phyloP scores from a whole-genome alignment of 2,113 vertebrate species.

The Scalopus aquaticus region DNA sequence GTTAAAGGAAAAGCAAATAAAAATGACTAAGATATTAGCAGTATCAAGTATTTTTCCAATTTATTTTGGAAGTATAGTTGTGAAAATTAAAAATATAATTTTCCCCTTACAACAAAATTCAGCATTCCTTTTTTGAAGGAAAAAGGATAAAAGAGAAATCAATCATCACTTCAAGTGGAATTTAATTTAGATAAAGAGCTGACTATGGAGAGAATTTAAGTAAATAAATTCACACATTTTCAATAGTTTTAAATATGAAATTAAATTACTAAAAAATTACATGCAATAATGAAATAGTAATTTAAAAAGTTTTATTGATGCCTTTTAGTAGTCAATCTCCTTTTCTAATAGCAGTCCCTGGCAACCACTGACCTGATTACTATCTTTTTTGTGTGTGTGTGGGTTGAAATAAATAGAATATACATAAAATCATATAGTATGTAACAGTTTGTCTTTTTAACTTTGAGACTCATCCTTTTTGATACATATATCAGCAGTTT shows the following conservation, averaged over 20 bases:
- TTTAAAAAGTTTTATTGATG: background rate
- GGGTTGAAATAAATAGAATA: background rate
- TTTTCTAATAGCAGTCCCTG: background rate
- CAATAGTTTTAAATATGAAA: background rate
- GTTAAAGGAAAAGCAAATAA: background rate
- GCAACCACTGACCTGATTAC: background rate
- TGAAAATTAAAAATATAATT: slow-evolving; percentile 10
- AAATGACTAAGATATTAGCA: background rate
- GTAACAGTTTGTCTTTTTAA: background rate
- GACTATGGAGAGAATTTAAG: slow-evolving; percentile 19
- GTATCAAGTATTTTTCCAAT: background rate
- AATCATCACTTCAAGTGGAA: background rate
- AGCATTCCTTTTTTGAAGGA: background rate
- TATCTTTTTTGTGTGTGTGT: background rate
- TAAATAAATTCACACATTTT: background rate
- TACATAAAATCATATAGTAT: background rate
- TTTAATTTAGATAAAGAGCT: slow-evolving; percentile 35
- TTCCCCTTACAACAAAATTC: background rate
- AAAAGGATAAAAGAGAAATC: background rate
- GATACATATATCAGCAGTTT: background rate
- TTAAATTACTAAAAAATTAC: background rate
- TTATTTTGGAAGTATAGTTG: slow-evolving; percentile 47
- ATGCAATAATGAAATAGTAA: background rate
- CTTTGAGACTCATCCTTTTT: background rate
- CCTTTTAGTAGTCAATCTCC: background rate